A percentile compares a stretch with the other conserved stretches of the same genome.
Evolutionary conservation across 2,113 vertebrate genomes (phyloP).

Genomic region (Ondatra zibethicus): DNA sequence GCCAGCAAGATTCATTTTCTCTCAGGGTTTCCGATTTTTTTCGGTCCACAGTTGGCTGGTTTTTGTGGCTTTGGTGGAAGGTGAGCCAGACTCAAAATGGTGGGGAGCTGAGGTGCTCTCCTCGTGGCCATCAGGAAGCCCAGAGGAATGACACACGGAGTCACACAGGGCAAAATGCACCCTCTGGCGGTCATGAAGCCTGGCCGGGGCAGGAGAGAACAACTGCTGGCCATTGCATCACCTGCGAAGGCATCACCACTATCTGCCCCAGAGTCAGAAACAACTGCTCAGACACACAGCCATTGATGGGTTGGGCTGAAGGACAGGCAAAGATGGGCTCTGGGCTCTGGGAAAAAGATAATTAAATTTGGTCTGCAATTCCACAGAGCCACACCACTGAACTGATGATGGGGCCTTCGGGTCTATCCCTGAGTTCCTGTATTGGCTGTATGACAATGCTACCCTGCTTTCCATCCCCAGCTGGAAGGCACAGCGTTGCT

Average conservation of each 20-base stretch:
- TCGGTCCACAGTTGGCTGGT: neutral
- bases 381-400: neutral
- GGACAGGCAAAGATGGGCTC: neutral
- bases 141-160: neutral
- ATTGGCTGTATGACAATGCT: fast-evolving
- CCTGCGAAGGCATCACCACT: neutral
- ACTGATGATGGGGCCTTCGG: neutral
- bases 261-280: neutral
- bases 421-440: neutral
- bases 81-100: neutral
- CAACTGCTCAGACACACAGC: neutral
- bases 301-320: no score
- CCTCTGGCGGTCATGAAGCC: neutral
- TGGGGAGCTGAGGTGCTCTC: neutral
- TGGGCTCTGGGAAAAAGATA: neutral
- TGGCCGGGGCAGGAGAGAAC: neutral
- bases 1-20: neutral
- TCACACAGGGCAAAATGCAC: neutral
- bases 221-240: neutral
- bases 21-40: neutral
- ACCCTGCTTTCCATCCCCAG: neutral
- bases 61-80: neutral
- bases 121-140: neutral
- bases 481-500: neutral
- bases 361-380: neutral